Base-by-base conservation (phyloP, 1,140 invertebrate species). In the Theocolax elegans region DNA sequence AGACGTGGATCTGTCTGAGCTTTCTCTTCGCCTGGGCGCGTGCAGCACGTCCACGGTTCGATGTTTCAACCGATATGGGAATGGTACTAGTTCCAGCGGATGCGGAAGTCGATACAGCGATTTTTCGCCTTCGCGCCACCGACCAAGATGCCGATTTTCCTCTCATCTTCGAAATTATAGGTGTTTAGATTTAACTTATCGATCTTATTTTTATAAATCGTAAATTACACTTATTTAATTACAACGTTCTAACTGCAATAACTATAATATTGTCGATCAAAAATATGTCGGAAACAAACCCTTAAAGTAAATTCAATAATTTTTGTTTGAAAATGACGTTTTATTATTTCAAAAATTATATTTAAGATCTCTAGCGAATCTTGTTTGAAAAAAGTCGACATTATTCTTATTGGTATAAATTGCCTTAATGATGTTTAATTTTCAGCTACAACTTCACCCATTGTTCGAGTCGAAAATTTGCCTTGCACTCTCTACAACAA, bases 111-210 rank as follows among this genome's bases (percentile, higher is more conserved):
- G 92, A 93, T 67, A 91, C 92, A 15, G 90, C 94, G 74, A 93
- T 96, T 80, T 96, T 95, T 85, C 88, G 94, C 75, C 88, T 96
- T 59, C 90, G 93, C 79, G 95, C 93, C 54, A 93, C 92, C 73
- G 94, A 96, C 83, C 91, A 94, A 44, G 92, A 95, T 82, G 93
- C 92, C 78, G 92, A 95, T 82, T 95, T 94, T 85, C 94, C 94
- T 67, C 86, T 95, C 71, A 87, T 90, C 69, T 96, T 96, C 84
- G 91, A 92, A 75, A 88, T 94, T 66, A 88, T 91, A 67, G 92
- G 92, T 90, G 10, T 6, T 35, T 35, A n/a, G 31, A 10, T 6
- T 35, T 10, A 35, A 35, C 10, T 35, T 35, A 6, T 6, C 31
- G 31, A 6, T 35, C 31, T 6, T 35, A n/a, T n/a, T n/a, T n/a